A percentile compares a stretch with the other conserved stretches of the same genome.
Evolutionary conservation across 1,140 invertebrate species (phyloP).

Genomic region (Megathymus violae): DNA sequence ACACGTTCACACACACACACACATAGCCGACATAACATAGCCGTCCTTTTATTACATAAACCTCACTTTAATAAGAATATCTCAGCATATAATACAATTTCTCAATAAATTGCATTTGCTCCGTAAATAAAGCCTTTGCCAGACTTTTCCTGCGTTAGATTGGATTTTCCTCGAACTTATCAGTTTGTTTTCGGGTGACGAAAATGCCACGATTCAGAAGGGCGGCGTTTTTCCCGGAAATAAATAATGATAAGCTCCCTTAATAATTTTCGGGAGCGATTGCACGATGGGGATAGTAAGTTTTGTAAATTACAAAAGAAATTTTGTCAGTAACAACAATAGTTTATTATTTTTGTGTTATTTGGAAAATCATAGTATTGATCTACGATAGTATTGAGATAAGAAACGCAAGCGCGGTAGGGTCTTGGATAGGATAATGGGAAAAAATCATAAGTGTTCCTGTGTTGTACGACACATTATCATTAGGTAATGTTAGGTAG

Average conservation of each 20-base stretch:
- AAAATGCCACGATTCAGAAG: slow-evolving; percentile 1
- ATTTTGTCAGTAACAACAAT: too few relatives aligned
- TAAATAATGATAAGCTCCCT: slow-evolving; percentile 9
- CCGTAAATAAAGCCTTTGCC: slow-evolving; percentile 8
- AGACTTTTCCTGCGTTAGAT: slow-evolving; percentile 14
- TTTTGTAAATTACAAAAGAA: neutral
- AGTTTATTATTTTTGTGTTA: too few relatives aligned
- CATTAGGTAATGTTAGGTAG: too few relatives aligned
- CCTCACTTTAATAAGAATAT: slow-evolving; percentile 9
- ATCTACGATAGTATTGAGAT: too few relatives aligned
- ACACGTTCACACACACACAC: too few relatives aligned
- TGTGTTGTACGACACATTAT: too few relatives aligned
- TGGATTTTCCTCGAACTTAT: slow-evolving; percentile 27
- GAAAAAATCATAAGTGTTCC: too few relatives aligned
- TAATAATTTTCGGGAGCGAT: neutral
- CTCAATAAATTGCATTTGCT: slow-evolving; percentile 29
- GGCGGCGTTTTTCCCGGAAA: neutral
- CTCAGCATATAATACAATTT: slow-evolving; percentile 15
- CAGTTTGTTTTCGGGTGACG: slow-evolving; percentile 27
- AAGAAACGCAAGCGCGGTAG: too few relatives aligned
- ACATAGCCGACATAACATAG: too few relatives aligned
- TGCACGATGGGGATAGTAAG: neutral
- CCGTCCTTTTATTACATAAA: slow-evolving; percentile 5
- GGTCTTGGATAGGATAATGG: too few relatives aligned
- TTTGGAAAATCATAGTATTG: too few relatives aligned